phyloP scores from a whole-genome alignment of 2,888 invertebrate species.

The Balanococcus diminutus region DNA sequence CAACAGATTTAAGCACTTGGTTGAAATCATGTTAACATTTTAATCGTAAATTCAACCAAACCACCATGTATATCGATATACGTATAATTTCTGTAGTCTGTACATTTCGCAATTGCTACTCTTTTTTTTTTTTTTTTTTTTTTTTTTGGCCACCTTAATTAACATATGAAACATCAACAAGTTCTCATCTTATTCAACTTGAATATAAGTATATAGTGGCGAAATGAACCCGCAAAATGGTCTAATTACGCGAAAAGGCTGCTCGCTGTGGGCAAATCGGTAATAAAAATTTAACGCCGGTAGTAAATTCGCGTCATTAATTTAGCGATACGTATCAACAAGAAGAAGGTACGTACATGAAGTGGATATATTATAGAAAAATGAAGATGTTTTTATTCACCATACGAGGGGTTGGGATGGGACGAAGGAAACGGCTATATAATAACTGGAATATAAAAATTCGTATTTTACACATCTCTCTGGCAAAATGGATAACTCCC shows the following conservation, averaged over 20 bases:
- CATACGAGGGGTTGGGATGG: neutral
- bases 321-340: constrained; percentile 19
- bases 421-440: no score
- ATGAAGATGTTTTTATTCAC: constrained; percentile 18
- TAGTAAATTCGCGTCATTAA: constrained; percentile 22
- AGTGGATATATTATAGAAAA: neutral
- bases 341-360: neutral
- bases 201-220: no score
- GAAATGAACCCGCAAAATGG: neutral
- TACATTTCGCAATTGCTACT: neutral
- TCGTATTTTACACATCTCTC: neutral
- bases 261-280: neutral
- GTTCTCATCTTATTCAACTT: neutral
- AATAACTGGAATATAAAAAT: neutral
- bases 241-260: neutral
- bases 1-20: neutral
- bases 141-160: neutral
- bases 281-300: constrained; percentile 12
- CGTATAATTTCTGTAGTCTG: neutral
- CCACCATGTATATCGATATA: neutral
- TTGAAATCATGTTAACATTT: no score
- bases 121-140: neutral
- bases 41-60: no score
- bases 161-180: neutral
- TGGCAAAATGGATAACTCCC: neutral